These are phyloP conservation scores for Lottia scabra DNA, from an alignment of 2,888 invertebrate genomes.

Conservation along the genomic window DNA sequence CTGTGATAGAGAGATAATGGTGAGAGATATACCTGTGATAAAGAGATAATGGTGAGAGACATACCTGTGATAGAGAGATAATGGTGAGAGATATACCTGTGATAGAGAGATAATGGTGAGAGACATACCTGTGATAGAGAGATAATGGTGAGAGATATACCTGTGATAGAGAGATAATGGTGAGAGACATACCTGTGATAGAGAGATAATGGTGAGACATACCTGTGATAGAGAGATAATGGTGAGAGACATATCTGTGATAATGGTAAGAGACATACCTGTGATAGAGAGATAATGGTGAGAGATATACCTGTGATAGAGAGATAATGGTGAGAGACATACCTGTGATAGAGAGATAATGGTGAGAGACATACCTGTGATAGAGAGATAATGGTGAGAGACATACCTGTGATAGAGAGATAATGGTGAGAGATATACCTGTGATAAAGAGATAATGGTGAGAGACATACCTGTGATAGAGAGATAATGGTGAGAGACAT, in stretches of 20 bases:
- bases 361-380: conserved; percentile 19
- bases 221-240: conserved; percentile 20
- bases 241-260: conserved; percentile 34
- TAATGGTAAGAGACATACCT: conserved; percentile 24
- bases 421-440: conserved; percentile 20
- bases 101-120: conserved; percentile 29
- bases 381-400: conserved; percentile 30
- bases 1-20: conserved; percentile 24
- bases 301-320: conserved; percentile 11
- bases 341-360: conserved; percentile 20
- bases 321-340: conserved; percentile 27
- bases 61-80: conserved; percentile 18
- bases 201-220: conserved; percentile 28
- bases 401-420: conserved; percentile 18
- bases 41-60: conserved; percentile 29
- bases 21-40: conserved; percentile 12
- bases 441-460: conserved; percentile 26
- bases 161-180: conserved; percentile 24
- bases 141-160: conserved; percentile 24
- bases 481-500: conserved; percentile 27
- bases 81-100: conserved; percentile 20
- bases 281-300: conserved; percentile 26
- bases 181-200: conserved; percentile 12
- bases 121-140: conserved; percentile 12
- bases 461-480: conserved; percentile 11